Base-by-base conservation (phyloP, 2,113 vertebrate species). In the Antechinus flavipes region DNA sequence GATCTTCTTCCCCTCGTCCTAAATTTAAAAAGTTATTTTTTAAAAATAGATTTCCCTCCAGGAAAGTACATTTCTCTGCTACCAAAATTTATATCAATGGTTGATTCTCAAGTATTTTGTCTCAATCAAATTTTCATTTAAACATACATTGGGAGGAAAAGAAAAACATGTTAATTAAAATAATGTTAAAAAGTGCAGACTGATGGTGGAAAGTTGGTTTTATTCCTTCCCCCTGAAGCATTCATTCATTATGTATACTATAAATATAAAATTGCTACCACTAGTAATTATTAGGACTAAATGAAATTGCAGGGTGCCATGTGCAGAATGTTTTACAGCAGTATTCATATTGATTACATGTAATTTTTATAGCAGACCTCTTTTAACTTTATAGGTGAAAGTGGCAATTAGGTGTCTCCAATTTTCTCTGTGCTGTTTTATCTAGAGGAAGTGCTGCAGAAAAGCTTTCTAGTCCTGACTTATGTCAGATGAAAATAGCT, bases 331-430 rank as follows among this genome's bases (percentile, higher is more conserved):
- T 98, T 98, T 98, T 98, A 98, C 97, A 98, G 94, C 55, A 97
- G 52, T 93, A 95, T 98, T 98, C 96, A 92, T 98, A 98, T 95
- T 98, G 98, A 98, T 98, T 98, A 97, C 89, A 96, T 97, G 90
- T 96, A 98, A 97, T 98, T 98, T 98, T 98, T 98, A 97, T 11
- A 97, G 94, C 42, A 97, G 55, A 90, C 23, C 53, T 97, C 94
- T 97, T 98, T 98, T 97, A 98, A 96, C 46, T 97, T 42, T 94
- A 94, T 93, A 95, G 97, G 56, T 97, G 91, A 98, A 97, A 95
- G 92, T 92, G 93, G 55, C 94, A 98, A 96, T 98, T 98, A 98
- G 42, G 89, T 94, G 30, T n/a, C 95, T 96, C 52, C 55, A 58
- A 94, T 98, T 96, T 95, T 42, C 6, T 94, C 0, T 90, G 94